These are phyloP conservation scores for Stictonetta naevosa DNA, from an alignment of 2,113 vertebrate species.

Conservation along the genomic window DNA sequence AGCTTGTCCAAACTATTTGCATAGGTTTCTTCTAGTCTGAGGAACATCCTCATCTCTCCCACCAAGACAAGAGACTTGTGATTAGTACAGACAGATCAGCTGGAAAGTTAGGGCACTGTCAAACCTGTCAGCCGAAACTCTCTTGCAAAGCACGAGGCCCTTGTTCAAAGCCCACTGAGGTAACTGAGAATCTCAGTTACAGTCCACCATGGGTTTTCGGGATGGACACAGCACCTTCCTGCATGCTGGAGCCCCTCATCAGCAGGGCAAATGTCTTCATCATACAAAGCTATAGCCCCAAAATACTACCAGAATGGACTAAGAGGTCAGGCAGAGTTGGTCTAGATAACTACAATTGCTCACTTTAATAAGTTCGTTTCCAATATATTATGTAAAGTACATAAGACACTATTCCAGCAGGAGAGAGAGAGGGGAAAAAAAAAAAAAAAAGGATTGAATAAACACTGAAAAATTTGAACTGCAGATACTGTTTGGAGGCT, in stretches of 20 bases:
- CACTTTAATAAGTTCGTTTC: not conserved
- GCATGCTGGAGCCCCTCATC: not conserved
- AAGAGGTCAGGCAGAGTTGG: not conserved
- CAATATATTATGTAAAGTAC: not conserved
- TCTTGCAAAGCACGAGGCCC: not conserved
- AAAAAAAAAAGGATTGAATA: not conserved
- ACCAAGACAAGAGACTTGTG: not conserved
- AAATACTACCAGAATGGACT: not conserved
- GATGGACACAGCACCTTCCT: not conserved
- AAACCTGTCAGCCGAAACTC: not conserved
- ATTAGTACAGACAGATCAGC: not conserved
- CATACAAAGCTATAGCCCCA: too few relatives aligned
- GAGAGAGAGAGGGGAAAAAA: not conserved
- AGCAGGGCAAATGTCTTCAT: not conserved
- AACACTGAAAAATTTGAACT: not conserved
- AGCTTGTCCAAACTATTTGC: not conserved
- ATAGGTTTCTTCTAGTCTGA: not conserved
- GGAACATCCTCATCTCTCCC: not conserved
- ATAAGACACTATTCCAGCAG: not conserved
- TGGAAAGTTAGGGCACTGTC: not conserved
- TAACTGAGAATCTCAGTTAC: not conserved
- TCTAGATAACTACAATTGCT: not conserved
- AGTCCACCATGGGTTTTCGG: not conserved
- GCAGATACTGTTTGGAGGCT: not conserved
- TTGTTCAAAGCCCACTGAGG: not conserved